Percentiles rank a stretch among this genome's conserved stretches.
These are phyloP conservation scores for Alectura lathami DNA, from an alignment of 2,113 vertebrate genomes.

Conservation along the genomic window DNA sequence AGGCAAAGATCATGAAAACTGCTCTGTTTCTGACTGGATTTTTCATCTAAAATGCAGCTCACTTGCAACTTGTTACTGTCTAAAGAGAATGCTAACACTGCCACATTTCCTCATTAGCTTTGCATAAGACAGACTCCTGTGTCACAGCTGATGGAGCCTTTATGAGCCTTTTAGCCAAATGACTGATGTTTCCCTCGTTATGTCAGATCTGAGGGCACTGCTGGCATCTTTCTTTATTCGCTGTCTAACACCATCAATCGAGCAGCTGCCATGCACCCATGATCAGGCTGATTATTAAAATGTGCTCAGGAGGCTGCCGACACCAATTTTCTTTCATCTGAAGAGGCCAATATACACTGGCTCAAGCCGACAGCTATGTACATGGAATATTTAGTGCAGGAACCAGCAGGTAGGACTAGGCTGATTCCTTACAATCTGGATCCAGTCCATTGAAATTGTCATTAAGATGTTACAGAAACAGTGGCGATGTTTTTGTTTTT, in stretches of 20 bases:
- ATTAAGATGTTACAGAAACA: neutral
- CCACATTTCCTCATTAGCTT: slow-evolving; percentile 81
- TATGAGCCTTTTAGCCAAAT: slow-evolving; percentile 83
- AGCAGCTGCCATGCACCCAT: slow-evolving; percentile 79
- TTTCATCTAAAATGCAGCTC: slow-evolving; percentile 71
- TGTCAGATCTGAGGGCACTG: slow-evolving; percentile 80
- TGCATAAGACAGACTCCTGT: slow-evolving; percentile 74
- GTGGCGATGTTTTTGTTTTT: neutral
- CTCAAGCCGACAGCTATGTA: slow-evolving; percentile 56
- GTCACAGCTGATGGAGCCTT: slow-evolving; percentile 80
- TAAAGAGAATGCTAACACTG: slow-evolving; percentile 70
- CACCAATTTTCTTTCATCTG: slow-evolving; percentile 76
- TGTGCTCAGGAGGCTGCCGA: slow-evolving; percentile 76
- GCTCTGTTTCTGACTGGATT: slow-evolving; percentile 51
- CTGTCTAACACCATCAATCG: slow-evolving; percentile 80
- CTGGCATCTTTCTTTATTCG: slow-evolving; percentile 81
- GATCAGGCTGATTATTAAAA: slow-evolving; percentile 82
- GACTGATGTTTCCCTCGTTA: slow-evolving; percentile 82
- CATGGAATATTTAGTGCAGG: slow-evolving; percentile 58
- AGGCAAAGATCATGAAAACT: slow-evolving; percentile 18
- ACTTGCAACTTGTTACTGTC: slow-evolving; percentile 73
- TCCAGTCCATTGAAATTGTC: neutral
- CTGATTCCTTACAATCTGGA: neutral
- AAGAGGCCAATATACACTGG: slow-evolving; percentile 72
- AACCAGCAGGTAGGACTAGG: slow-evolving; percentile 58